phyloP scores from a whole-genome alignment of 2,888 invertebrate species.

The Chaetogeoica ovagalla region DNA sequence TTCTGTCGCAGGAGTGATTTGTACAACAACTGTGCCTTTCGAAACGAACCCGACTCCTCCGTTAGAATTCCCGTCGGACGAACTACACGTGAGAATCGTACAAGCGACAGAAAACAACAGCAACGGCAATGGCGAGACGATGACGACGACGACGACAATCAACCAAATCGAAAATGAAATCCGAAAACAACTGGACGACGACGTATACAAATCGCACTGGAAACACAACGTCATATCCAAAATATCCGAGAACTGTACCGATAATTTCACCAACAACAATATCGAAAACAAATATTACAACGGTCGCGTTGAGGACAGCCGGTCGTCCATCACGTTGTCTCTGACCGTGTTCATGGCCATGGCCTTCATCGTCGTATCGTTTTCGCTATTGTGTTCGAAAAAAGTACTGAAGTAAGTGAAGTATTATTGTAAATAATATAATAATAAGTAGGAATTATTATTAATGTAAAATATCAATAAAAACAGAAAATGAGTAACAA shows the following conservation, averaged over 20 bases:
- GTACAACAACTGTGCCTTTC: background rate
- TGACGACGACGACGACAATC: no score
- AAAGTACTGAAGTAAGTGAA: conserved; percentile 44
- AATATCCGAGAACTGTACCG: conserved; percentile 36
- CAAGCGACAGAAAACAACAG: background rate
- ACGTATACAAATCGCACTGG: background rate
- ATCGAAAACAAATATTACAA: conserved; percentile 43
- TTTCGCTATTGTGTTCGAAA: conserved; percentile 27
- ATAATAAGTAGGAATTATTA: no score
- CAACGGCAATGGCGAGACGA: no score
- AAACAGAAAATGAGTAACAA: no score
- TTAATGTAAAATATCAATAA: no score
- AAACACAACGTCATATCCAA: conserved; percentile 20
- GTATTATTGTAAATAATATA: no score
- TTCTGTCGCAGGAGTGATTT: background rate
- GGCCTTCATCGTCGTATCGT: background rate
- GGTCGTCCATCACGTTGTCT: conserved; percentile 16
- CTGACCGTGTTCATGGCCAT: background rate
- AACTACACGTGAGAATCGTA: conserved; percentile 12
- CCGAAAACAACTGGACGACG: background rate
- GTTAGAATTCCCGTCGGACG: conserved; percentile 32
- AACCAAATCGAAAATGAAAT: no score
- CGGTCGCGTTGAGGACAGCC: background rate
- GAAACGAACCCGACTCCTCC: conserved; percentile 28
- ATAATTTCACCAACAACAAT: conserved; percentile 36